phyloP scores from a whole-genome alignment of 2,888 invertebrate species.

The Tanytarsus gracilentus region DNA sequence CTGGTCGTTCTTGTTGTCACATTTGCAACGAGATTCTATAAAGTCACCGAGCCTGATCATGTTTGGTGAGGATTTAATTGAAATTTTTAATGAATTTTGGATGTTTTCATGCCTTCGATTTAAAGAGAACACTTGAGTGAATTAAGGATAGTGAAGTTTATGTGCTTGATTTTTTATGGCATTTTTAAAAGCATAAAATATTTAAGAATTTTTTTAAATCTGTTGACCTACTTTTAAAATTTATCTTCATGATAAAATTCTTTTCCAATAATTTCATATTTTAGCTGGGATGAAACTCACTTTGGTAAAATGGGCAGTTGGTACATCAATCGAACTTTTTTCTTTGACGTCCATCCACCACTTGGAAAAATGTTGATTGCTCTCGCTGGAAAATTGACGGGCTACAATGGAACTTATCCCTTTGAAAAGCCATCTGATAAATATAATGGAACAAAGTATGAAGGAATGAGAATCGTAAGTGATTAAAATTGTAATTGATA shows the following conservation, averaged over 20 bases:
- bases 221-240: neutral
- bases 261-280: slow-evolving; percentile 41
- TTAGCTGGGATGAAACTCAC: slow-evolving; percentile 92
- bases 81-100: no score
- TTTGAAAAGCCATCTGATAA: slow-evolving; percentile 95
- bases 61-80: slow-evolving; percentile 85
- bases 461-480: slow-evolving; percentile 88
- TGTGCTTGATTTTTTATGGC: slow-evolving; percentile 35
- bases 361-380: slow-evolving; percentile 97
- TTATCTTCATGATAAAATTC: slow-evolving; percentile 16
- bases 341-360: slow-evolving; percentile 97
- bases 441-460: slow-evolving; percentile 76
- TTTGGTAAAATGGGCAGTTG: slow-evolving; percentile 99
- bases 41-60: slow-evolving; percentile 85
- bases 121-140: no score
- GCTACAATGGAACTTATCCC: slow-evolving; percentile 88
- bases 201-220: slow-evolving; percentile 15
- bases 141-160: no score
- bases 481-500: neutral
- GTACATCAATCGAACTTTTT: slow-evolving; percentile 95
- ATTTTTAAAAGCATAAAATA: slow-evolving; percentile 25
- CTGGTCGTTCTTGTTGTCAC: slow-evolving; percentile 56
- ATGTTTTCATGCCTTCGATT: no score
- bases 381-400: slow-evolving; percentile 79
- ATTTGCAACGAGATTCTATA: slow-evolving; percentile 71